Evolutionary conservation across 53 echinoderm and acorn worm species (phyloP), one percentile per base, ranked within the genome.

Genomic region (Mesocentrotus franciscanus): DNA sequence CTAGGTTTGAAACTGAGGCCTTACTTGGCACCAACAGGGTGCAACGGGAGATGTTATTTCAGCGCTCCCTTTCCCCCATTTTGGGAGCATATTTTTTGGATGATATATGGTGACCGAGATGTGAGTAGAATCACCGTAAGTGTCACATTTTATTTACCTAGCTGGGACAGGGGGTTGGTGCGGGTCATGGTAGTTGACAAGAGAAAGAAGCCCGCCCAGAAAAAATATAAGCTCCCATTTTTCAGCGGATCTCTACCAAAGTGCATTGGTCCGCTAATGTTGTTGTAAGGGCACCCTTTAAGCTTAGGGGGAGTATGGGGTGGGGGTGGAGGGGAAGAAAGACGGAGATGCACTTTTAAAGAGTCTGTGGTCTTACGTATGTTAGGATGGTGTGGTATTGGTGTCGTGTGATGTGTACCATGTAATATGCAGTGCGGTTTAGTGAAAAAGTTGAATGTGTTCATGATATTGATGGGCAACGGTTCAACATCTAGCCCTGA

Each of bases 71-170:
- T 72, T 57, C n/a, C 29, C 85, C 85, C 56, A 26, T 85, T 85
- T 56, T 26, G 11, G 2, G 57, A 85, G 58, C 24, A 57, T 85
- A 57, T 85, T 85, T 85, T 15, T 26, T 9, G 58, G 85, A 85
- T 85, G 85, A 85, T 85, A 20, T 91, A 91, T 91, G 91, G 68
- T 14, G 62, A 59, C 33, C 64, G 66, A 66, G 91, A 91, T 10
- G 64, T 91, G 91, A 91, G 56, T 20, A 91, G 66, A 91, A 91
- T 91, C 91, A 64, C 62, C 66, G 35, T 91, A 20, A 64, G 62
- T 64, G 91, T 91, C 68, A 66, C 66, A 91, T 64, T 33, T 91
- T 91, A 64, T 91, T 91, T 91, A 64, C 68, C 68, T 91, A 35
- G 91, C 68, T 91, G 30, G 64, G 91, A 17, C 36, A 91, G 91